Conservation (phyloP, 1,140 invertebrate species). For the Amyelois transitella region DNA sequence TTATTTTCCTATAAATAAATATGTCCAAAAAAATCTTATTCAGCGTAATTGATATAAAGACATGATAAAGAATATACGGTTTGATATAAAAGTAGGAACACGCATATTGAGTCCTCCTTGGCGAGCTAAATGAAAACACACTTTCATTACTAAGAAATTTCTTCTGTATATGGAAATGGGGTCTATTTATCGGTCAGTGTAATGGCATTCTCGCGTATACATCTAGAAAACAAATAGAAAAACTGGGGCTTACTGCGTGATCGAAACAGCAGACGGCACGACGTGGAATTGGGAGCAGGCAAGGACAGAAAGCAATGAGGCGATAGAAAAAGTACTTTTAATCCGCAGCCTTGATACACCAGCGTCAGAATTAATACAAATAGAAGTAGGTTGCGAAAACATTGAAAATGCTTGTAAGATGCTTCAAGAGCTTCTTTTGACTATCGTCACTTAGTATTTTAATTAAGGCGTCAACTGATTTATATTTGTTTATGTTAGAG, state of each 20-base stretch:
- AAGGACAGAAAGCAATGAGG: conserved; percentile 15
- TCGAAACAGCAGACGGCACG: neutral
- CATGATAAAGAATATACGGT: too few relatives aligned
- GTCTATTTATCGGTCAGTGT: neutral
- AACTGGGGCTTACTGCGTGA: conserved; percentile 3
- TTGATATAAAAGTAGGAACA: too few relatives aligned
- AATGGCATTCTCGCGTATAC: neutral
- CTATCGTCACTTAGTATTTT: too few relatives aligned
- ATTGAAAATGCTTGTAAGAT: too few relatives aligned
- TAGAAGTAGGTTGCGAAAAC: too few relatives aligned
- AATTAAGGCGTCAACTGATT: too few relatives aligned
- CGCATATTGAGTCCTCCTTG: too few relatives aligned
- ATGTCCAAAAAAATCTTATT: too few relatives aligned
- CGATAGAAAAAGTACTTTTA: conserved; percentile 10
- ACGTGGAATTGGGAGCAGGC: conserved; percentile 11
- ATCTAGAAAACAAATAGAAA: conserved; percentile 12
- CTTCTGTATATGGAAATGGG: neutral
- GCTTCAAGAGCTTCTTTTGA: too few relatives aligned
- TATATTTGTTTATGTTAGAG: too few relatives aligned
- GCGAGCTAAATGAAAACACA: neutral
- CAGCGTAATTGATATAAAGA: too few relatives aligned
- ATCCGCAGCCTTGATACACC: neutral
- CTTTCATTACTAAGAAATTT: neutral
- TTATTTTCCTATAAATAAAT: too few relatives aligned
- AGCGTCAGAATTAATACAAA: neutral